Evolutionary conservation across 64 coral and sea anemone genomes (phyloP), one percentile per base, ranked within the genome.

Genomic region (Catalaphyllia jardinei): DNA sequence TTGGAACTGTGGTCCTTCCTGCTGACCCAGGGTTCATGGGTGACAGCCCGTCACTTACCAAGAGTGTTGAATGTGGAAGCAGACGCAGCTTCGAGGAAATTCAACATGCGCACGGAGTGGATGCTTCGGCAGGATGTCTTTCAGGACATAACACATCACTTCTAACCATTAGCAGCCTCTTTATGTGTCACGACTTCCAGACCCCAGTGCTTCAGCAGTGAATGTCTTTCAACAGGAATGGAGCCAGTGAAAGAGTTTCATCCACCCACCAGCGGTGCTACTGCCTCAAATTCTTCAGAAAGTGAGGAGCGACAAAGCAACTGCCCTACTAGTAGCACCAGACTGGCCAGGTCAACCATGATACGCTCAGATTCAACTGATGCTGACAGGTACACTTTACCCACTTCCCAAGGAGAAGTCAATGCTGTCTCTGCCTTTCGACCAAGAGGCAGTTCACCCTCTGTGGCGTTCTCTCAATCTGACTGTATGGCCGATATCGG

Each of bases 61-160:
- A 69, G 79, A 15, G 77, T 74, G 28, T 46, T 83, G 79, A 82
- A 85, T 84, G 60, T 72, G 31, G 89, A 91, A 60, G 89, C 39
- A 42, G 89, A 91, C 20, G 4, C n/a, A 52, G 89, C 89, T 14
- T 91, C 89, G 25, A 73, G 78, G 78, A 29, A 91, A 4, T 91
- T 91, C 89, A 91, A 91, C 67, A 75, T n/a, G 19, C 79, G 67
- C 12, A 91, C 79, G 0, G 89, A 89, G 64, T 89, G 73, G 72
- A 89, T 60, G 73, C 72, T 89, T 28, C 6, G 35, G 17, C 20
- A n/a, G 24, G 42, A 79, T 55, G 33, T 90, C 64, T 90, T 91
- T 62, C 52, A 28, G 52, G 78, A 83, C 54, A 83, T 91, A 82
- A 60, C 67, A 28, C 71, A 74, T 42, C 79, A 51, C 61, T 91